Conservation (phyloP, 2,113 vertebrate species). For the Antigone vipio region DNA sequence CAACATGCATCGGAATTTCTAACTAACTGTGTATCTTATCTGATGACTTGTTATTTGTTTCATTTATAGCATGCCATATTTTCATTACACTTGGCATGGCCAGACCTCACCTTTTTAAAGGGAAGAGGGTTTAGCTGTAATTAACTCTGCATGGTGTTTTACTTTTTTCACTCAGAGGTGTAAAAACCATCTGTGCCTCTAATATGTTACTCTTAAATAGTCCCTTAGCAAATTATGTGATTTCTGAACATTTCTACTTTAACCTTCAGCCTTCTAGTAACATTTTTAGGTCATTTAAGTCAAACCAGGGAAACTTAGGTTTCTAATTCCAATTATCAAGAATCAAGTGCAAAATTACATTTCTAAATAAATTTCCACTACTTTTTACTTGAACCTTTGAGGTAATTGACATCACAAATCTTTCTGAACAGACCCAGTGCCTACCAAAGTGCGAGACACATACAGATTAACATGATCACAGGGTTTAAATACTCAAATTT, state of each 20-base stretch:
- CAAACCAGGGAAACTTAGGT: neutral
- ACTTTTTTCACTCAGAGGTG: neutral
- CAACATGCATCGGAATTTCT: neutral
- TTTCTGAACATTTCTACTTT: neutral
- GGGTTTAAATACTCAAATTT: neutral
- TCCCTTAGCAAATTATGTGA: neutral
- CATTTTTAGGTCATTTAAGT: neutral
- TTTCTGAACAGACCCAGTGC: neutral
- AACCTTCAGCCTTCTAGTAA: neutral
- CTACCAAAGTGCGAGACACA: fast-evolving
- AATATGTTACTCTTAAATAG: neutral
- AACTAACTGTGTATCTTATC: neutral
- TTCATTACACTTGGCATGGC: neutral
- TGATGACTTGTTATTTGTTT: neutral
- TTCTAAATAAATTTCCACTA: neutral
- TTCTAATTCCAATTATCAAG: neutral
- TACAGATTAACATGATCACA: neutral
- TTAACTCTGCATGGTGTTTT: neutral
- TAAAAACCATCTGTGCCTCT: neutral
- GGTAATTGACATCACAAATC: neutral
- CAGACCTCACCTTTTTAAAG: neutral
- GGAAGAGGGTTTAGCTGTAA: neutral
- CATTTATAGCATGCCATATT: neutral
- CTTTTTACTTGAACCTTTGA: neutral
- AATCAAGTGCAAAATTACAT: neutral